phyloP scores from a whole-genome alignment of 2,113 vertebrate genomes.

The Corydoras sp. region DNA sequence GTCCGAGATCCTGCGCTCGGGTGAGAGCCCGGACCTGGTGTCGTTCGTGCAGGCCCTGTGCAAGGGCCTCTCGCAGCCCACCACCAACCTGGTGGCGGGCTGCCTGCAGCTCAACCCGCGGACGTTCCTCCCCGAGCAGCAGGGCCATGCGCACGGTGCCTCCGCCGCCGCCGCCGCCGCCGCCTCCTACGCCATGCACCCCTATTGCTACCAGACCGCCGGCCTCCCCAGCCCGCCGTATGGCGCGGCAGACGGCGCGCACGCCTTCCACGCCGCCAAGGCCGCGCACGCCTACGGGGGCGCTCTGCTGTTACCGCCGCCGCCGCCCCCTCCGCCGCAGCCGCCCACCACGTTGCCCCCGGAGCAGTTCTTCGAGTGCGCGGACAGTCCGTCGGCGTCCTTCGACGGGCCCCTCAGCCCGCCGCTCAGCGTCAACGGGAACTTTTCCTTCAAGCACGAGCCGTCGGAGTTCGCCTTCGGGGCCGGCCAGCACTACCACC shows the following conservation, averaged over 20 bases:
- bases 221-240: conserved; percentile 95
- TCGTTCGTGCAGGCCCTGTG: conserved; percentile 95
- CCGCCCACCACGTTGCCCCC: conserved; percentile 10
- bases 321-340: conserved; percentile 2
- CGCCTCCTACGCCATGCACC: conserved; percentile 68
- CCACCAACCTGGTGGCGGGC: conserved; percentile 93
- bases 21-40: conserved; percentile 91
- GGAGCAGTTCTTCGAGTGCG: conserved; percentile 89
- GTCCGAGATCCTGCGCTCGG: conserved; percentile 89
- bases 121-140: conserved; percentile 88
- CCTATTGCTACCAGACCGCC: conserved; percentile 86
- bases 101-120: conserved; percentile 94
- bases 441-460: conserved; percentile 97
- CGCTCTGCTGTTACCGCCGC: conserved; percentile 53
- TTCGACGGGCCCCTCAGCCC: conserved; percentile 95
- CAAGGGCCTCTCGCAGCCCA: conserved; percentile 96
- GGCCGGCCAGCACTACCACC: conserved; percentile 76
- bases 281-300: conserved; percentile 74
- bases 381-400: conserved; percentile 65
- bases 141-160: conserved; percentile 75
- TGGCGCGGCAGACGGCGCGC: conserved; percentile 93
- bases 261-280: conserved; percentile 91
- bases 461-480: conserved; percentile 83
- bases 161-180: conserved; percentile 66
- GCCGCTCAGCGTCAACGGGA: conserved; percentile 94